Conservation (phyloP, 2,888 invertebrate species). For the Latrodectus hesperus region DNA sequence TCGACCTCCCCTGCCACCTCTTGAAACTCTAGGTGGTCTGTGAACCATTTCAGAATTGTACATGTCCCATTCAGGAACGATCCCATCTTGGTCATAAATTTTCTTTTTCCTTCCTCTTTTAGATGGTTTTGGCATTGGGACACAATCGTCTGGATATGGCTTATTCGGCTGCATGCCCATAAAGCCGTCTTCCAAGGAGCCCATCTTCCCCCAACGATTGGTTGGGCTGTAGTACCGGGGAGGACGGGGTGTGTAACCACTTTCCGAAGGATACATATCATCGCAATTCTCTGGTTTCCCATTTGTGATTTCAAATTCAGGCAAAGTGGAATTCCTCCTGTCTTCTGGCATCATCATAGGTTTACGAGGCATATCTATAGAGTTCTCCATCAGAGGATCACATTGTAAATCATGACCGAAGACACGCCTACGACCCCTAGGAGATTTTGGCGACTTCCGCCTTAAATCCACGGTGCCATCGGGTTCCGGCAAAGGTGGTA, state of each 20-base stretch:
- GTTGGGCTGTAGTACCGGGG: slow-evolving; percentile 65
- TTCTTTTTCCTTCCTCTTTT: slow-evolving; percentile 59
- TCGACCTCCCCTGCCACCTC: slow-evolving; percentile 59
- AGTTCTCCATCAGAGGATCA: slow-evolving; percentile 61
- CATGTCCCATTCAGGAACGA: slow-evolving; percentile 63
- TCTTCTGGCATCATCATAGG: slow-evolving; percentile 62
- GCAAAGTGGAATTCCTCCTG: slow-evolving; percentile 57
- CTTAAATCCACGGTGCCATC: slow-evolving; percentile 63
- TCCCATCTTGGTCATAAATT: slow-evolving; percentile 51
- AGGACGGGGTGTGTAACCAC: slow-evolving; percentile 50
- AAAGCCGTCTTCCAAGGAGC: slow-evolving; percentile 62
- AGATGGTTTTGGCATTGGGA: slow-evolving; percentile 56
- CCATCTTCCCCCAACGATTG: slow-evolving; percentile 64
- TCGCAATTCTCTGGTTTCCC: slow-evolving; percentile 63
- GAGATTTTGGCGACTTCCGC: slow-evolving; percentile 65
- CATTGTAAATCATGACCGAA: slow-evolving; percentile 63
- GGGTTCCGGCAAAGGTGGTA: slow-evolving; percentile 31
- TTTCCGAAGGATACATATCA: slow-evolving; percentile 49
- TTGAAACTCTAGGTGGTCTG: slow-evolving; percentile 53
- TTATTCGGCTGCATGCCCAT: slow-evolving; percentile 62
- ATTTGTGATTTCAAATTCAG: slow-evolving; percentile 67
- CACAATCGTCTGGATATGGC: slow-evolving; percentile 58
- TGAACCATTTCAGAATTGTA: slow-evolving; percentile 58
- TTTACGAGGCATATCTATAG: slow-evolving; percentile 62
- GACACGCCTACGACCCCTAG: slow-evolving; percentile 52